Evolutionary conservation across 2,113 vertebrate genomes (phyloP).

Genomic region (Silurus meridionalis): DNA sequence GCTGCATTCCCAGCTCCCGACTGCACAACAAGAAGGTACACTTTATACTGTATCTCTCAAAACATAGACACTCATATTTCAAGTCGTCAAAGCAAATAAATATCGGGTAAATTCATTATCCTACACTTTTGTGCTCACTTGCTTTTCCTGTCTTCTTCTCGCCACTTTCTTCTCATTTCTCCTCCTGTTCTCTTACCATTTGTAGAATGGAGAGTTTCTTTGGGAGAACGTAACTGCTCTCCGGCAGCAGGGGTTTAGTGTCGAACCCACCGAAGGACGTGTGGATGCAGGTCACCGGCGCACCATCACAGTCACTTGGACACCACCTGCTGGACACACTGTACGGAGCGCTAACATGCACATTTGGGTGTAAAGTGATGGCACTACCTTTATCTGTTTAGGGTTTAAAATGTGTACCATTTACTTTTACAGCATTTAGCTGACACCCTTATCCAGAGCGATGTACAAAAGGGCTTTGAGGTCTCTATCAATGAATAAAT

Average conservation of each 20-base stretch:
- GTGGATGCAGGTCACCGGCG: slow-evolving; percentile 74
- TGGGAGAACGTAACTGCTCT: slow-evolving; percentile 66
- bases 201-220: slow-evolving; percentile 73
- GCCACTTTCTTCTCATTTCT: neutral
- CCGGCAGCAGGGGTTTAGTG: slow-evolving; percentile 79
- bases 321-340: slow-evolving; percentile 72
- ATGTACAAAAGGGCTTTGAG: too few relatives aligned
- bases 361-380: neutral
- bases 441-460: too few relatives aligned
- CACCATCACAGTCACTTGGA: slow-evolving; percentile 80
- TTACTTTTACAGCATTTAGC: too few relatives aligned
- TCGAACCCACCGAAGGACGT: slow-evolving; percentile 69
- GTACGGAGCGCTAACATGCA: slow-evolving; percentile 58
- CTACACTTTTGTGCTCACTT: neutral
- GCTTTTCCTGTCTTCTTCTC: neutral
- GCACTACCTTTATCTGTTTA: neutral
- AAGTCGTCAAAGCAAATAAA: neutral
- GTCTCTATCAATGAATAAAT: too few relatives aligned
- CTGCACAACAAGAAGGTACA: slow-evolving; percentile 78
- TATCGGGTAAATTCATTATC: neutral
- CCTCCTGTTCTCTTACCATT: slow-evolving; percentile 42
- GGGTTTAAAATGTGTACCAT: neutral
- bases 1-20: slow-evolving; percentile 74
- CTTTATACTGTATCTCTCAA: neutral
- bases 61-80: neutral